Base-by-base conservation (phyloP, 2,888 invertebrate genomes). In the Uloborus plumipes region DNA sequence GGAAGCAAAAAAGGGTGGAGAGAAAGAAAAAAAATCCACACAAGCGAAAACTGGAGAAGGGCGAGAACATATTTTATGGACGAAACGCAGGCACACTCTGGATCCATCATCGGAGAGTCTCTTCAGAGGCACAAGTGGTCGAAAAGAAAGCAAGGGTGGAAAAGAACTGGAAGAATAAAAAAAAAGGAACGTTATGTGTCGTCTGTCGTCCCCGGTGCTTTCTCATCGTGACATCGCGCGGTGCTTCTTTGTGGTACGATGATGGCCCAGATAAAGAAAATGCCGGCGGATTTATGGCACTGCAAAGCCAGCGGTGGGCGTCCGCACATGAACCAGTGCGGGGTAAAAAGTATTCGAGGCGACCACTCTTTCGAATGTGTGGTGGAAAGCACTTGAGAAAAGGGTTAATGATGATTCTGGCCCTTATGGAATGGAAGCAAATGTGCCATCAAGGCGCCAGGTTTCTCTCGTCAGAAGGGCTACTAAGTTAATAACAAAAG, bases 181-280 rank as follows among this genome's bases (percentile, higher is more conserved):
- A 39, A 39, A 39, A 39, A 39, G 39, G 39, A 39, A 39, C 39
- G 15, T 66, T 66, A 39, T 55, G 55, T 20, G 55, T 55, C 20
- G 20, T 55, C 18, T 18, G 80, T 74, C 74, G 73, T 80, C 79
- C 49, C 71, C 20, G 76, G 50, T 65, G 70, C 70, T 74, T 74
- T 74, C 67, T 81, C 80, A 70, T 81, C 58, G 39, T 70, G 80
- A 71, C 77, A 78, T 78, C 53, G 61, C 62, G 55, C 74, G 80
- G 80, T 55, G 15, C 62, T 61, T 58, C 67, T 81, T 81, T 81
- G 74, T 66, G 49, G 39, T 18, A 20, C 18, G 39, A 50, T 69
- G 53, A 51, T 53, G 67, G 18, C 58, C 13, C 58, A 58, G 58
- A 58, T 2, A 22, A 58, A 16, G 58, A 58, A 22, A 22, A 39